Conservation (phyloP, 92 coral and sea anemone genomes). For the Epizoanthus ramosus region DNA sequence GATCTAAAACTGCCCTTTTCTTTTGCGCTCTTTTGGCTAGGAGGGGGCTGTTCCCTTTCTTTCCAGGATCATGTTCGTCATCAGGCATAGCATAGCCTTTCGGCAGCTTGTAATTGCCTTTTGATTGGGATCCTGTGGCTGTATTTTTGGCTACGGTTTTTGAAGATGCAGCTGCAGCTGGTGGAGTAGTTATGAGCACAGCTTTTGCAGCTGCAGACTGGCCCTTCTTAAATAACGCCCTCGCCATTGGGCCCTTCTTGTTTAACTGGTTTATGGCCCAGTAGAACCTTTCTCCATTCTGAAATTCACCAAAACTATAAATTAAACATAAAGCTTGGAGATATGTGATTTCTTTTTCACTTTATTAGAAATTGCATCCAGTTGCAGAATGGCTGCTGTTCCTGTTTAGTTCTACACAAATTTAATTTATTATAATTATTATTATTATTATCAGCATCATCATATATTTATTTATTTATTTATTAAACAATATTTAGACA, state of each 20-base stretch:
- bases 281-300: conserved; percentile 10
- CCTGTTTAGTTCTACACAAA: too few species aligned
- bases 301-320: not conserved
- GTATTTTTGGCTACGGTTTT: not conserved
- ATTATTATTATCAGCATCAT: too few species aligned
- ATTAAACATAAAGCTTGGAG: not conserved
- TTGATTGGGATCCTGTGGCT: not conserved
- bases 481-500: too few species aligned
- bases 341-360: not conserved
- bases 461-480: too few species aligned
- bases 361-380: not conserved
- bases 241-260: conserved; percentile 7
- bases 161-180: not conserved
- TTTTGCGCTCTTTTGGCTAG: not conserved
- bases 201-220: not conserved
- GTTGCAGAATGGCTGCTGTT: too few species aligned
- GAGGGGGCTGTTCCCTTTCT: not conserved
- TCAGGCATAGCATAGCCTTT: not conserved
- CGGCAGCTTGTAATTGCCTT: not conserved
- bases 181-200: not conserved
- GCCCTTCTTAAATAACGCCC: too few species aligned
- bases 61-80: not conserved
- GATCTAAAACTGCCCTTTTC: not conserved
- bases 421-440: too few species aligned
- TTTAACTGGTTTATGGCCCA: not conserved